Conservation (phyloP, 2,797 vertebrate species). For the Anguilla megastoma region DNA sequence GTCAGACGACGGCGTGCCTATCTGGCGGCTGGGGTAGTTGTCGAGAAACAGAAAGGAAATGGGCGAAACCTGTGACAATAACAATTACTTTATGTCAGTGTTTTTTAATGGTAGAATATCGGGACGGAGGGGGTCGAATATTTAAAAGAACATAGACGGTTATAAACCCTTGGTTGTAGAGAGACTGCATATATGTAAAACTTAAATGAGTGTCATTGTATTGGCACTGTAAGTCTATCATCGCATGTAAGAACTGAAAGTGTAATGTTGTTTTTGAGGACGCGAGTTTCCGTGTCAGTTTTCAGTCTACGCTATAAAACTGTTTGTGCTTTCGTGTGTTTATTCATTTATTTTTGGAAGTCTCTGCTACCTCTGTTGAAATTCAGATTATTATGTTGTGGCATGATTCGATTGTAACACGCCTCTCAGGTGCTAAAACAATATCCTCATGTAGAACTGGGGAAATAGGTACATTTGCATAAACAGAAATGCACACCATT, state of each 20-base stretch:
- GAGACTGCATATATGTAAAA: background rate
- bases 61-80: background rate
- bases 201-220: background rate
- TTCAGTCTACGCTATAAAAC: background rate
- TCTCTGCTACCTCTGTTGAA: background rate
- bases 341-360: background rate
- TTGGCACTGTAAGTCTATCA: background rate
- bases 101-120: background rate
- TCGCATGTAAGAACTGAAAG: background rate
- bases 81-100: background rate
- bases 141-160: background rate
- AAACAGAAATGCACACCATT: background rate
- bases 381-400: background rate
- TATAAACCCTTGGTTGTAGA: background rate
- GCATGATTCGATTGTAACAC: background rate
- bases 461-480: background rate
- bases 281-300: background rate
- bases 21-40: background rate
- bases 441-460: background rate
- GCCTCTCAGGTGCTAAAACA: background rate
- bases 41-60: background rate
- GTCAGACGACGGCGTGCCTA: conserved; percentile 15
- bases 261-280: background rate
- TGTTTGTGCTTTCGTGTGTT: background rate
- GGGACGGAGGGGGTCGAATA: background rate